phyloP scores from a whole-genome alignment of 1,140 invertebrate species.

The Dysdera silvatica region DNA sequence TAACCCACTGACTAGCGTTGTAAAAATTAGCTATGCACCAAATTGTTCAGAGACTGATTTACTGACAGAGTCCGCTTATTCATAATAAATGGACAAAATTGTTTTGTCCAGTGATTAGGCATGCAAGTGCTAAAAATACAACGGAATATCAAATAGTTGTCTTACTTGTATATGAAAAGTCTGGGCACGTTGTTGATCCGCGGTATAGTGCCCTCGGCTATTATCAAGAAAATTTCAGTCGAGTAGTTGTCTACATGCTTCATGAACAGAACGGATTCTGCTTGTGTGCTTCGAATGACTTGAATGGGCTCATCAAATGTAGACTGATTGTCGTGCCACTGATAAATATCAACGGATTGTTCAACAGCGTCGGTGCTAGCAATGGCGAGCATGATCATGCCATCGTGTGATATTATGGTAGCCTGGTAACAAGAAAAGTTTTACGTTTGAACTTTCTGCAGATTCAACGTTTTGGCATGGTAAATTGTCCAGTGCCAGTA shows the following conservation, averaged over 20 bases:
- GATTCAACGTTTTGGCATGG: no score
- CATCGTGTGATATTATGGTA: background rate
- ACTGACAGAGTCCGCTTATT: no score
- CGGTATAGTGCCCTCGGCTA: constrained; percentile 11
- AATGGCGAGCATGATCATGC: background rate
- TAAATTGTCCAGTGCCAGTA: background rate
- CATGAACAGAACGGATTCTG: constrained; percentile 14
- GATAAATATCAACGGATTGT: constrained; percentile 11
- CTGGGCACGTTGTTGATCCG: constrained; percentile 10
- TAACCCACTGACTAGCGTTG: no score
- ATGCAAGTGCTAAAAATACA: no score
- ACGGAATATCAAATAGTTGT: no score
- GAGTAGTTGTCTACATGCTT: background rate
- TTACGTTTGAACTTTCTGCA: background rate
- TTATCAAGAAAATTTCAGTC: background rate
- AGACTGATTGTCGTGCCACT: constrained; percentile 2
- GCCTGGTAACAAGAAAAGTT: constrained; percentile 1
- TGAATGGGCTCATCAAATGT: constrained; percentile 1
- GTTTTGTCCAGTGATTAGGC: no score
- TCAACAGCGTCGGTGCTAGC: background rate
- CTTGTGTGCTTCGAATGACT: background rate
- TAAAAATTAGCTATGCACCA: no score
- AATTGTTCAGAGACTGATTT: no score
- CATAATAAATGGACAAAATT: no score
- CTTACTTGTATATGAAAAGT: constrained; percentile 11